Evolutionary conservation across 2,888 invertebrate genomes (phyloP).

Genomic region (Andrena praecox): DNA sequence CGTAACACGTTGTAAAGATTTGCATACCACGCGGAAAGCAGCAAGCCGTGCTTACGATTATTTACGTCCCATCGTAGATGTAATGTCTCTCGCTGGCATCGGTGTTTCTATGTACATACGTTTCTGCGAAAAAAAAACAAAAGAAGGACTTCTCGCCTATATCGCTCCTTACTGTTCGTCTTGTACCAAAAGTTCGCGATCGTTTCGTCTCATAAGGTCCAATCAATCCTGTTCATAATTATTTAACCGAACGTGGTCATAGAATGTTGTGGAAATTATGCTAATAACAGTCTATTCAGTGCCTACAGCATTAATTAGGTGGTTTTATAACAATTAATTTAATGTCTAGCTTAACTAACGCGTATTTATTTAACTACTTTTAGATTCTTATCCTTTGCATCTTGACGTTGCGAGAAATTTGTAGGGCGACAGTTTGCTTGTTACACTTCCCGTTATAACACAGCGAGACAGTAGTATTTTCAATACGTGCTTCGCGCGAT

Average conservation of each 20-base stretch:
- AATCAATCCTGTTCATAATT: constrained; percentile 28
- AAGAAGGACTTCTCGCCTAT: constrained; percentile 18
- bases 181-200: constrained; percentile 41
- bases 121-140: constrained; percentile 25
- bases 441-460: constrained; percentile 12
- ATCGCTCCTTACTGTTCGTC: constrained; percentile 20
- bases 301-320: constrained; percentile 47
- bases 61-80: constrained; percentile 15
- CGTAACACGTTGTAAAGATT: constrained; percentile 25
- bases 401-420: neutral
- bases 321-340: constrained; percentile 42
- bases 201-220: constrained; percentile 12
- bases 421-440: constrained; percentile 1
- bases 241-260: constrained; percentile 12
- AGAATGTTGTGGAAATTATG: constrained; percentile 39
- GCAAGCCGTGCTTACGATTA: neutral
- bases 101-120: constrained; percentile 32
- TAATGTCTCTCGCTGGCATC: constrained; percentile 17
- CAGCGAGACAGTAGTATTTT: constrained; percentile 3
- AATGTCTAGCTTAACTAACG: constrained; percentile 57
- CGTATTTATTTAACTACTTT: constrained; percentile 62
- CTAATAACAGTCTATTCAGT: constrained; percentile 57
- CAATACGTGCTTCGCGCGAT: constrained; percentile 16
- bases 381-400: constrained; percentile 21
- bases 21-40: constrained; percentile 19